Evolutionary conservation across 2,888 invertebrate genomes (phyloP).

Genomic region (Netelia fuscicornis): DNA sequence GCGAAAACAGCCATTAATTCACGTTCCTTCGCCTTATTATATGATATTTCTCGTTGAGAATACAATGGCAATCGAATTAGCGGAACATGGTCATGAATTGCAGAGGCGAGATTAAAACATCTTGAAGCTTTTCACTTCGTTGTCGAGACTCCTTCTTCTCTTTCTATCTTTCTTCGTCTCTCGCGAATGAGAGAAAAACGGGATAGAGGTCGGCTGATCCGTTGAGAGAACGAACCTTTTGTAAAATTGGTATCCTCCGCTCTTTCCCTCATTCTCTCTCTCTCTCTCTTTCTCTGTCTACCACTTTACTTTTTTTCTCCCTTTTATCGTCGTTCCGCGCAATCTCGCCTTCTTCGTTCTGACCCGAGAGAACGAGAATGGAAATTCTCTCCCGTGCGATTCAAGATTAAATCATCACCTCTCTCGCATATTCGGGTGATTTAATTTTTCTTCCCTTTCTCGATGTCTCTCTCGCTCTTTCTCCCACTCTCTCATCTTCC

Average conservation of each 20-base stretch:
- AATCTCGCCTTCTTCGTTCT: slow-evolving; percentile 51
- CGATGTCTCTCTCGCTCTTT: background rate
- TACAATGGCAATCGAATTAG: slow-evolving; percentile 52
- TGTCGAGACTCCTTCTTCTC: slow-evolving; percentile 18
- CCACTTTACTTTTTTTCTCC: slow-evolving; percentile 31
- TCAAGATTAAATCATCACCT: slow-evolving; percentile 58
- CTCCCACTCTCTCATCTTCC: background rate
- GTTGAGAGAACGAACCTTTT: slow-evolving; percentile 28
- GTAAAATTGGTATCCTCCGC: slow-evolving; percentile 46
- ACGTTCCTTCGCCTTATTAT: background rate
- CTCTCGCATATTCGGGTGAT: slow-evolving; percentile 25
- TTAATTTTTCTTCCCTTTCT: slow-evolving; percentile 28
- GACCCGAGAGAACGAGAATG: slow-evolving; percentile 43
- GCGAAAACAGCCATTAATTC: slow-evolving; percentile 11
- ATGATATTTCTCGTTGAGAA: slow-evolving; percentile 38
- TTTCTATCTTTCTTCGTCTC: background rate
- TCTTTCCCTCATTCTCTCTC: slow-evolving; percentile 3
- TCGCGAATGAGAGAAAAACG: slow-evolving; percentile 12
- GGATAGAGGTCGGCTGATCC: slow-evolving; percentile 32
- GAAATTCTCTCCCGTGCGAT: slow-evolving; percentile 56
- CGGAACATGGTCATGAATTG: slow-evolving; percentile 58
- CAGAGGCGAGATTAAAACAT: slow-evolving; percentile 63
- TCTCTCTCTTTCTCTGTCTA: slow-evolving; percentile 15
- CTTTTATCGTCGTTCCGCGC: slow-evolving; percentile 46
- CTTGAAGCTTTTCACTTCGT: slow-evolving; percentile 38